Evolutionary conservation across 2,113 vertebrate genomes (phyloP).

Genomic region (Solea senegalensis): DNA sequence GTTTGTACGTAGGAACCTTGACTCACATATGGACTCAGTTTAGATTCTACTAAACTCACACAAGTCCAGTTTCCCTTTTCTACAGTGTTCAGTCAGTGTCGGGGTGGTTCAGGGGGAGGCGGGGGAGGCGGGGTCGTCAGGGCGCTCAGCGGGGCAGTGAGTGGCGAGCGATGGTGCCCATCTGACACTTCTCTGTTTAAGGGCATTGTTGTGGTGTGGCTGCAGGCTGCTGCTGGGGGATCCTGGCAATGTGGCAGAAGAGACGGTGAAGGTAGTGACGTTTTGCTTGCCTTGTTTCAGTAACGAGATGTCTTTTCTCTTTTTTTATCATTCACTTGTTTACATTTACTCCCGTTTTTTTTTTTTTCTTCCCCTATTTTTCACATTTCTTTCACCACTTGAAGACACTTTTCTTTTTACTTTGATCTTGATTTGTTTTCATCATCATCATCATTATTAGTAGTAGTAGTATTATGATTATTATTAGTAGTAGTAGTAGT

Average conservation of each 20-base stretch:
- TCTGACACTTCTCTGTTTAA: conserved; percentile 80
- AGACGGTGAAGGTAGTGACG: conserved; percentile 78
- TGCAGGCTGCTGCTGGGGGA: conserved; percentile 74
- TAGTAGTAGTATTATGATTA: no score
- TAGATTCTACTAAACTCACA: no score
- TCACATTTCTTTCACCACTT: conserved; percentile 37
- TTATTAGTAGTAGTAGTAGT: no score
- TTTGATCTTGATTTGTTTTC: conserved; percentile 8
- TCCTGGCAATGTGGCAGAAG: conserved; percentile 72
- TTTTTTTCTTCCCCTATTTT: not conserved
- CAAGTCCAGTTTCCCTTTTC: no score
- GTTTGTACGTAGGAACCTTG: no score
- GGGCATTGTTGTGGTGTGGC: conserved; percentile 79
- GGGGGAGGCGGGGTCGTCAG: not conserved
- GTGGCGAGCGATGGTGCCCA: conserved; percentile 69
- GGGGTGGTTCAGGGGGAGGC: not conserved
- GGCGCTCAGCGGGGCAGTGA: conserved; percentile 47
- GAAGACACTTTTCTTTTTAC: conserved; percentile 23
- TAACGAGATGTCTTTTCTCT: conserved; percentile 64
- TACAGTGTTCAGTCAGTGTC: no score
- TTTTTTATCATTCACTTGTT: conserved; percentile 36
- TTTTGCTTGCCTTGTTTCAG: conserved; percentile 79
- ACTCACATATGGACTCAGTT: no score
- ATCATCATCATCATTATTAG: no score
- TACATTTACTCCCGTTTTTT: conserved; percentile 14